Conservation (phyloP, 2,888 invertebrate species). For the Diplolepis rosae region DNA sequence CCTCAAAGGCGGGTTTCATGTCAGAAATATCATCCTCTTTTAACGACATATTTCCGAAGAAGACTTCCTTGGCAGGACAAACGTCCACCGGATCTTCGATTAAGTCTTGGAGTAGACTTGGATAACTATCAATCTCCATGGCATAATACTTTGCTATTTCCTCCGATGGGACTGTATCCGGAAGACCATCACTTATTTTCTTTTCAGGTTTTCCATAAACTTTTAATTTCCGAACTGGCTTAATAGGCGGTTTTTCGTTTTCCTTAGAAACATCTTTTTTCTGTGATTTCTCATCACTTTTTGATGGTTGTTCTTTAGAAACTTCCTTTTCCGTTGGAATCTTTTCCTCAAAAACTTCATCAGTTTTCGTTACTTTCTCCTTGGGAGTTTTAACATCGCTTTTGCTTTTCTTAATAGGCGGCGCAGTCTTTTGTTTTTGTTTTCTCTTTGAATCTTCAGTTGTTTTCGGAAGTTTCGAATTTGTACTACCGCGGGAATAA, state of each 20-base stretch:
- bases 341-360: background rate
- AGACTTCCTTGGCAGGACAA: constrained; percentile 32
- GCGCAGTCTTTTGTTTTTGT: background rate
- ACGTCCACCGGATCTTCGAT: constrained; percentile 13
- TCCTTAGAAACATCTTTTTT: background rate
- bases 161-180: constrained; percentile 51
- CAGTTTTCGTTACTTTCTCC: background rate
- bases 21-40: constrained; percentile 35
- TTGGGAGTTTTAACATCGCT: background rate
- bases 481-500: background rate
- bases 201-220: background rate
- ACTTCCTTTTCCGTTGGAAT: too few species aligned
- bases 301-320: too few species aligned
- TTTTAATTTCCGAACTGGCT: background rate
- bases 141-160: constrained; percentile 41
- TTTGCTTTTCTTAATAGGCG: background rate
- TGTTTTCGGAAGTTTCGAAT: background rate
- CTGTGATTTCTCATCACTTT: too few species aligned
- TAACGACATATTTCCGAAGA: constrained; percentile 23
- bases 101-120: constrained; percentile 7
- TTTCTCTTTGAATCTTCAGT: background rate
- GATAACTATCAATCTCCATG: constrained; percentile 38
- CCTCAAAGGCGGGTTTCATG: constrained; percentile 32
- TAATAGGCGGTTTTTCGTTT: background rate
- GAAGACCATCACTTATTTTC: constrained; percentile 44